A percentile compares a stretch with the other conserved stretches of the same genome.
phyloP scores from a whole-genome alignment of 2,113 vertebrate genomes.

The Gasterosteus nipponicus region DNA sequence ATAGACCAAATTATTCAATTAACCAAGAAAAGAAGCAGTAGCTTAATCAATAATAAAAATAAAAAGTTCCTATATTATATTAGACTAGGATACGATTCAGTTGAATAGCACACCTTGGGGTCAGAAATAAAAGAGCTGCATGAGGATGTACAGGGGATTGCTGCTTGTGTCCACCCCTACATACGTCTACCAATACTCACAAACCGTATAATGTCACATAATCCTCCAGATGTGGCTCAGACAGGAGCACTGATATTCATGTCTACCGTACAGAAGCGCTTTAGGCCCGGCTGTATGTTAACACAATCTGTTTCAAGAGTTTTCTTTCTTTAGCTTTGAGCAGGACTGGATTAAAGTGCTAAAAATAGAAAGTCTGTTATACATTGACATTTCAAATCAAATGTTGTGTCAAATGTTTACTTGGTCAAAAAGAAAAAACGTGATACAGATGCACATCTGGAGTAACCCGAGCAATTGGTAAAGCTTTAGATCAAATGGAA shows the following conservation, averaged over 20 bases:
- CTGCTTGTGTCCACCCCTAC: slow-evolving; percentile 26
- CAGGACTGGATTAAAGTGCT: slow-evolving; percentile 1
- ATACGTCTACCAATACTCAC: not conserved
- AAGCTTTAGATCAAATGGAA: slow-evolving; percentile 30
- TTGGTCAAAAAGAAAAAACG: slow-evolving; percentile 29
- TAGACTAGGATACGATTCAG: not conserved
- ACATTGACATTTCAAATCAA: slow-evolving; percentile 24
- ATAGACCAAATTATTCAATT: not conserved
- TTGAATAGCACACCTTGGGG: not conserved
- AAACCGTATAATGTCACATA: not conserved
- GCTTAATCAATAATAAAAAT: not conserved
- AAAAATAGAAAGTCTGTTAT: slow-evolving; percentile 1
- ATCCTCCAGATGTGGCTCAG: slow-evolving; percentile 12
- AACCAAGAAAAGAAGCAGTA: not conserved
- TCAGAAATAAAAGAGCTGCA: slow-evolving; percentile 6
- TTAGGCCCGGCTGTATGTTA: not conserved
- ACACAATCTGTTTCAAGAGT: not conserved
- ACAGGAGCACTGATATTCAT: not conserved
- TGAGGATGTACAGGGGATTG: slow-evolving; percentile 2
- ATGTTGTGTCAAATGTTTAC: not conserved
- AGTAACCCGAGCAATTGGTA: slow-evolving; percentile 7
- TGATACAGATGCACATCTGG: slow-evolving; percentile 25
- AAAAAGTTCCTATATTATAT: not conserved
- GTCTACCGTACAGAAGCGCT: not conserved
- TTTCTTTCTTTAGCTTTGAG: slow-evolving; percentile 8